A percentile compares a stretch with the other conserved stretches of the same genome.
These are phyloP conservation scores for Sarcophilus harrisii DNA, from an alignment of 2,797 vertebrate genomes.

Conservation along the genomic window DNA sequence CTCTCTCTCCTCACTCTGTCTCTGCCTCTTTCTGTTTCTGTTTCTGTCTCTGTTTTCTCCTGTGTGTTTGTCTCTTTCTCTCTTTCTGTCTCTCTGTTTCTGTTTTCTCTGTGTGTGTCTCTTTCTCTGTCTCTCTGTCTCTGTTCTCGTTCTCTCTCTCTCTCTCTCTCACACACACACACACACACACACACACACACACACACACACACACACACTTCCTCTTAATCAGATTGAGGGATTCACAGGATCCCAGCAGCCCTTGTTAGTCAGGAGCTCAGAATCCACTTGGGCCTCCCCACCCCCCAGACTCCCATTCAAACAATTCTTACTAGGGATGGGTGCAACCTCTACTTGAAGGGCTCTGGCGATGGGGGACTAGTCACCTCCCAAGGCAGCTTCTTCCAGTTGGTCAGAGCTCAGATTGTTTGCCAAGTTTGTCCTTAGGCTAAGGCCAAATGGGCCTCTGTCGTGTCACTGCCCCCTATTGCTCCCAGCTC, in stretches of 20 bases:
- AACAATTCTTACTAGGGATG: neutral
- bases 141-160: no score
- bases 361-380: neutral
- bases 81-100: no score
- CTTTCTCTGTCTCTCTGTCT: no score
- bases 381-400: neutral
- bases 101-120: no score
- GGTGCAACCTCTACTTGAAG: neutral
- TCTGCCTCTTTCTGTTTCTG: no score
- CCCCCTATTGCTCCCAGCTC: neutral
- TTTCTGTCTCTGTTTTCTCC: no score
- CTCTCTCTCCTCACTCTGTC: no score
- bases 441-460: neutral
- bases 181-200: neutral
- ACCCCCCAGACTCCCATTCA: neutral
- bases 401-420: neutral
- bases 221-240: slow-evolving; percentile 38
- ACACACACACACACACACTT: neutral
- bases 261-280: slow-evolving; percentile 33
- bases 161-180: neutral
- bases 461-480: neutral
- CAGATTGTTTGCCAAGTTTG: neutral
- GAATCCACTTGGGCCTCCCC: neutral
- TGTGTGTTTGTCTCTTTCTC: no score
- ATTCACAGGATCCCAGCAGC: slow-evolving; percentile 25